Conservation (phyloP, 2,113 vertebrate genomes). For the Tilapia sparmanii region DNA sequence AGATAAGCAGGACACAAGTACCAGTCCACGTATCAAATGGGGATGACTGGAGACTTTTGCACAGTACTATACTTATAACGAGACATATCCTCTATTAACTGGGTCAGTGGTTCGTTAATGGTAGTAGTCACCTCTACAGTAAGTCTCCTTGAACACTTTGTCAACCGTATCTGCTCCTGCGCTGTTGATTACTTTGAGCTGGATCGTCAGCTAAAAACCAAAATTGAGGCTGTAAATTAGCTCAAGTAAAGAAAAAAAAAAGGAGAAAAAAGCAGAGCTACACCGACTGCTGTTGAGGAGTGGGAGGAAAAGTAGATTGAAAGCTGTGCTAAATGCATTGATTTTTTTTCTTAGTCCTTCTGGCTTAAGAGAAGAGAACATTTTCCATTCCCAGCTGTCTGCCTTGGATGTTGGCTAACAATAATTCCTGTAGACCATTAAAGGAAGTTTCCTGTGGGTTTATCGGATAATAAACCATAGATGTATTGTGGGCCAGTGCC, state of each 20-base stretch:
- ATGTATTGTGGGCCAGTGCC: not conserved
- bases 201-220: not conserved
- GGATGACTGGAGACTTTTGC: not conserved
- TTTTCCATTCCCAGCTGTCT: not conserved
- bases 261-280: not conserved
- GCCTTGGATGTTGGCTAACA: not conserved
- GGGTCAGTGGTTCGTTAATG: not conserved
- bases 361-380: not conserved
- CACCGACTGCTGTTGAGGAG: not conserved
- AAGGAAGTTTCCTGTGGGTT: not conserved
- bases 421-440: not conserved
- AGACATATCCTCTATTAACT: not conserved
- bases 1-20: not conserved
- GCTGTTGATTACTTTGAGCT: not conserved
- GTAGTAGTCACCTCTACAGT: not conserved
- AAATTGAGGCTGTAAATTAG: not conserved
- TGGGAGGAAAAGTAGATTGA: not conserved
- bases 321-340: not conserved
- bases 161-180: not conserved
- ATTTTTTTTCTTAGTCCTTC: not conserved
- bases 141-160: conserved; percentile 3
- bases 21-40: not conserved
- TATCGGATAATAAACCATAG: conserved; percentile 2
- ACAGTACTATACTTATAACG: not conserved
- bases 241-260: not conserved